Percentiles rank a stretch among this genome's conserved stretches.
phyloP scores from a whole-genome alignment of 1,140 invertebrate species.

The Drosophila prosaltans region DNA sequence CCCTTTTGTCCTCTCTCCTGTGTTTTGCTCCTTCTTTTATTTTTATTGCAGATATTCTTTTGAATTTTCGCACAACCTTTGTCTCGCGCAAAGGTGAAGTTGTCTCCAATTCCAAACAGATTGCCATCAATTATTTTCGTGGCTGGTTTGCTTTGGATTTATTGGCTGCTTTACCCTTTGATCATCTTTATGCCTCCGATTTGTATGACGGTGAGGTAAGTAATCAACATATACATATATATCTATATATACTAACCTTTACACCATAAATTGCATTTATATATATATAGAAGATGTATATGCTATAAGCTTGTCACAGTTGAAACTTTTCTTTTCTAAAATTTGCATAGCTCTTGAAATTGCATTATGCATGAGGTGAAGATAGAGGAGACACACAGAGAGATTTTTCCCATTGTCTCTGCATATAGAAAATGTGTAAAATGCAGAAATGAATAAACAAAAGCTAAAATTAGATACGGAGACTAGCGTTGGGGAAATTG shows the following conservation, averaged over 20 bases:
- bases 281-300: neutral
- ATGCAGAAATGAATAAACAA: slow-evolving; percentile 7
- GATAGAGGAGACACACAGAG: neutral
- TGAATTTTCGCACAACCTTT: slow-evolving; percentile 99
- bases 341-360: slow-evolving; percentile 18
- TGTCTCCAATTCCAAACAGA: slow-evolving; percentile 94
- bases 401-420: neutral
- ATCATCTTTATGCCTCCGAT: slow-evolving; percentile 95
- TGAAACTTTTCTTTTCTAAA: neutral
- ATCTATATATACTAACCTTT: neutral
- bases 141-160: slow-evolving; percentile 98
- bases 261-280: neutral
- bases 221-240: slow-evolving; percentile 38
- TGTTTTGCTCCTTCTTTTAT: slow-evolving; percentile 75
- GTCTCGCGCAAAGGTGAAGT: slow-evolving; percentile 99
- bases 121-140: slow-evolving; percentile 95
- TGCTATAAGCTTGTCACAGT: neutral
- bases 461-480: neutral
- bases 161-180: slow-evolving; percentile 97
- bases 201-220: slow-evolving; percentile 93
- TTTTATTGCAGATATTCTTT: slow-evolving; percentile 94
- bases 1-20: slow-evolving; percentile 34
- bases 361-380: slow-evolving; percentile 17
- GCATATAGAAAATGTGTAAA: neutral
- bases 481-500: neutral